Base-by-base conservation (phyloP, 2,797 vertebrate genomes). In the Neomorphus geoffroyi region DNA sequence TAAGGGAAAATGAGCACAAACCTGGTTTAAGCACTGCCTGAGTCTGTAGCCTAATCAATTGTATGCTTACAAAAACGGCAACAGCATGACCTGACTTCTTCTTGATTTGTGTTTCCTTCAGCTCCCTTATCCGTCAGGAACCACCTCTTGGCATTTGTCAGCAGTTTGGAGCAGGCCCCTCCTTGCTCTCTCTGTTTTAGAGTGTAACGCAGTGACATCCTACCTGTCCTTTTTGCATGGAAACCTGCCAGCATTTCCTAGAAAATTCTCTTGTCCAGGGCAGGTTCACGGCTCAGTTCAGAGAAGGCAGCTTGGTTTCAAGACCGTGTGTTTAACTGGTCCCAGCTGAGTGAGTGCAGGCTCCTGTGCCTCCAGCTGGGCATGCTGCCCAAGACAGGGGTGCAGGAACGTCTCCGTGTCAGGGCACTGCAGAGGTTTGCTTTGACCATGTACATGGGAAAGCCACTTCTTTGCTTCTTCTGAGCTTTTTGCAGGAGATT, bases 291-390 rank as follows among this genome's bases (percentile, higher is more conserved):
- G 3, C 32, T 75, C 28, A 6, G 13, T 69, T 85, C 75, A 73
- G 66, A 54, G 62, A 65, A 82, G 30, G 17, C 30, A 37, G 21
- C 22, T 80, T 62, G 32, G 32, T 72, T 90, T 87, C 11, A n/a
- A 48, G 46, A 28, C 0, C 0, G 2, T 0, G 0, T 67, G 33
- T 77, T 86, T 88, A 16, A 54, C 73, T 53, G 77, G 27, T 5
- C 43, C 56, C 0, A 0, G 23, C 6, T 83, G 69, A 77, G 19
- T n/a, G 78, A 56, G 16, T 11, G 23, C 32, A 7, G 6, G 4
- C 3, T 46, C 39, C 53, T 60, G 39, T 60, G 19, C 35, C 50
- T 67, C 54, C 15, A 65, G 45, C n/a, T 15, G 17, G 39, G 41
- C 48, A 57, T 57, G 21, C 32, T 75, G 35, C 43, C 33, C 0